phyloP scores from a whole-genome alignment of 1,140 invertebrate species.

The Heliconius himera region DNA sequence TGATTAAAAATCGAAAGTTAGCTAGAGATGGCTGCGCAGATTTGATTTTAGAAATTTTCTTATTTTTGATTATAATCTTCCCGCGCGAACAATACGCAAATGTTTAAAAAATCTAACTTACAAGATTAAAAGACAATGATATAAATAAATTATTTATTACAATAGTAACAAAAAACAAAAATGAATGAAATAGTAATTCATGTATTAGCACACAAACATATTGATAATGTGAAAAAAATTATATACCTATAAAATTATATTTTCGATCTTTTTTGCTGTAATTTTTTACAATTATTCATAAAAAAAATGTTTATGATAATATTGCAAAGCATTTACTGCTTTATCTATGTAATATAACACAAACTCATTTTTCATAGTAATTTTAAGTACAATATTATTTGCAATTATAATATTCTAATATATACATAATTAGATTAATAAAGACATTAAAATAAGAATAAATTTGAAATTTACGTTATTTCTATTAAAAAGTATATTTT shows the following conservation, averaged over 20 bases:
- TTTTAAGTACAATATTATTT: background rate
- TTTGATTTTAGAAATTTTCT: no score
- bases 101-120: background rate
- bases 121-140: background rate
- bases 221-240: background rate
- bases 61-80: no score
- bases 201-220: background rate
- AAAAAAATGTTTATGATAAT: no score
- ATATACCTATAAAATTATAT: background rate
- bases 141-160: constrained; percentile 20
- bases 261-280: background rate
- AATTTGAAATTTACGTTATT: no score
- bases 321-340: background rate
- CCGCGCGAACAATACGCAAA: no score
- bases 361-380: background rate
- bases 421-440: background rate
- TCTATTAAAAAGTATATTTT: no score
- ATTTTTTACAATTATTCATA: background rate
- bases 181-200: no score
- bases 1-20: no score
- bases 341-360: background rate
- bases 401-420: constrained; percentile 6
- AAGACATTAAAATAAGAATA: no score
- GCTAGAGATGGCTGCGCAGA: no score
- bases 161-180: constrained; percentile 22